Evolutionary conservation across 2,888 invertebrate genomes (phyloP).

Genomic region (Spisula subtruncata): DNA sequence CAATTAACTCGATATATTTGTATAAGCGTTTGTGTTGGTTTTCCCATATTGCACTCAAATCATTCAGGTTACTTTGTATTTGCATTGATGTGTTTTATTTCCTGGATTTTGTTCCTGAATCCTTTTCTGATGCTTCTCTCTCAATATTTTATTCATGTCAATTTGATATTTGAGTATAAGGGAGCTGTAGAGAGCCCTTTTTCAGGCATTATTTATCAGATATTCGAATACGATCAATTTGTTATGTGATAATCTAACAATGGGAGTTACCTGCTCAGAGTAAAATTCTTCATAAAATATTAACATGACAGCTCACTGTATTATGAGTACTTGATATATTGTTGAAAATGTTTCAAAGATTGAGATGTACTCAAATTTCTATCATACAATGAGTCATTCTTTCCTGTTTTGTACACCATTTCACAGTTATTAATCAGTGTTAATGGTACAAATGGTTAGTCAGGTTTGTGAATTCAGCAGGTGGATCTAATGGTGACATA

Average conservation of each 20-base stretch:
- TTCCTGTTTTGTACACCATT: background rate
- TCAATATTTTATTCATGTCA: background rate
- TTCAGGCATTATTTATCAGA: background rate
- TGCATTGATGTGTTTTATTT: too few species aligned
- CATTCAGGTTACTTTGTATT: too few species aligned
- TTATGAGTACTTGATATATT: background rate
- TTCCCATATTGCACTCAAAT: too few species aligned
- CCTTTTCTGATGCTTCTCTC: background rate
- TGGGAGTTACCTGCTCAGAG: background rate
- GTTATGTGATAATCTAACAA: background rate
- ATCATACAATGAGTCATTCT: background rate
- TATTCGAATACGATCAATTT: background rate
- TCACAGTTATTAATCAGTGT: too few species aligned
- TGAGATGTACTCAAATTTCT: background rate
- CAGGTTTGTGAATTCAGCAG: too few species aligned
- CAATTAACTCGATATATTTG: too few species aligned
- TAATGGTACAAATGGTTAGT: too few species aligned
- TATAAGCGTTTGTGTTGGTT: too few species aligned
- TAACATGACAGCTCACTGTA: background rate
- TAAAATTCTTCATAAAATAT: constrained; percentile 1
- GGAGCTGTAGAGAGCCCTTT: background rate
- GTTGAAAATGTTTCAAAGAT: background rate
- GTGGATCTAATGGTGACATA: too few species aligned
- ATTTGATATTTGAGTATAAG: background rate
- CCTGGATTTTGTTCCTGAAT: background rate